Conservation (phyloP, 2,113 vertebrate species). For the Bombycilla garrulus region DNA sequence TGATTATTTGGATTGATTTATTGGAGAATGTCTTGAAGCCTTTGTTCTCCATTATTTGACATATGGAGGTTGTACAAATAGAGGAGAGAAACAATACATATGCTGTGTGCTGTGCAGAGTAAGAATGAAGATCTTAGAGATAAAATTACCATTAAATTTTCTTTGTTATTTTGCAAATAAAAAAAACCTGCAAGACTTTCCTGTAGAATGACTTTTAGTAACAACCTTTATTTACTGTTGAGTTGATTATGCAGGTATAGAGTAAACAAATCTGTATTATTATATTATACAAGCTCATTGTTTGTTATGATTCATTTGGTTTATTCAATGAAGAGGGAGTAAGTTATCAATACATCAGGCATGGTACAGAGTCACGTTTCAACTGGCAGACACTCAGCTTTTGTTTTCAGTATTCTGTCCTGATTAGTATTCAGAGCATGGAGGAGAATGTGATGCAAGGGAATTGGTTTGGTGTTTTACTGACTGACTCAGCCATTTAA, state of each 20-base stretch:
- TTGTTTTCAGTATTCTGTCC: conserved; percentile 31
- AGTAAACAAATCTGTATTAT: conserved; percentile 16
- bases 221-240: background rate
- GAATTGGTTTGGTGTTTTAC: conserved; percentile 60
- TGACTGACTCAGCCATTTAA: conserved; percentile 60
- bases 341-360: background rate
- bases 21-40: background rate
- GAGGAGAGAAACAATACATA: background rate
- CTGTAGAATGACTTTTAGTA: background rate
- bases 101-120: background rate
- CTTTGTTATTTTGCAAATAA: background rate
- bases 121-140: background rate
- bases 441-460: background rate
- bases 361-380: conserved; percentile 13
- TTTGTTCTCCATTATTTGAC: background rate
- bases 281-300: background rate
- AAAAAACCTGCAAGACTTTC: background rate
- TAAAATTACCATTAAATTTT: background rate
- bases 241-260: background rate
- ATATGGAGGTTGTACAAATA: background rate
- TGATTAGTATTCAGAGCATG: conserved; percentile 43
- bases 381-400: conserved; percentile 39
- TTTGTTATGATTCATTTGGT: conserved; percentile 23
- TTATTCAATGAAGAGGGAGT: background rate
- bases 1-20: background rate